phyloP scores from a whole-genome alignment of 2,888 invertebrate genomes.

The Octodonta nipae region DNA sequence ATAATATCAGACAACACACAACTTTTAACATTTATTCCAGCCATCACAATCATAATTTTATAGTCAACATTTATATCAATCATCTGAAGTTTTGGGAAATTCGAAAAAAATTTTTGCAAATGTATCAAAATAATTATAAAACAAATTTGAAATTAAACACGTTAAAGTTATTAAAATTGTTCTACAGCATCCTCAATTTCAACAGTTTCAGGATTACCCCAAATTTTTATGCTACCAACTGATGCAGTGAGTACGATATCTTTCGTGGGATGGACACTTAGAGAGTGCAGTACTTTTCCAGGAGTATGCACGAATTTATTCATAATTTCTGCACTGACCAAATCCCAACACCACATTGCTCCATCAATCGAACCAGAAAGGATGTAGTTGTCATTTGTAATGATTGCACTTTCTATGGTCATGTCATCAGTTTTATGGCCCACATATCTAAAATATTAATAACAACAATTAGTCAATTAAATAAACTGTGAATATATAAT shows the following conservation, averaged over 20 bases:
- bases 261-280: slow-evolving; percentile 69
- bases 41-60: no score
- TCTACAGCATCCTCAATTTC: no score
- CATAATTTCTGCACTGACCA: slow-evolving; percentile 58
- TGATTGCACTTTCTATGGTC: slow-evolving; percentile 75
- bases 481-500: background rate
- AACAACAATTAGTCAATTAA: slow-evolving; percentile 1
- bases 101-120: no score
- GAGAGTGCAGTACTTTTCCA: slow-evolving; percentile 59
- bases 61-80: no score
- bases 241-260: slow-evolving; percentile 59
- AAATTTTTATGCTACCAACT: slow-evolving; percentile 56
- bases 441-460: slow-evolving; percentile 48
- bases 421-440: slow-evolving; percentile 76
- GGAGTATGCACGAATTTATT: slow-evolving; percentile 40
- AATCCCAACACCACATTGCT: slow-evolving; percentile 75
- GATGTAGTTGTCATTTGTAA: slow-evolving; percentile 71
- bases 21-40: no score
- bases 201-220: no score
- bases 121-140: no score
- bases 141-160: no score
- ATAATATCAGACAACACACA: no score
- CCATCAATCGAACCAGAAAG: slow-evolving; percentile 85
- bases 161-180: no score
- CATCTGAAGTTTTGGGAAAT: no score